These are phyloP conservation scores for Peromyscus eremicus DNA, from an alignment of 2,797 vertebrate genomes.

Conservation along the genomic window DNA sequence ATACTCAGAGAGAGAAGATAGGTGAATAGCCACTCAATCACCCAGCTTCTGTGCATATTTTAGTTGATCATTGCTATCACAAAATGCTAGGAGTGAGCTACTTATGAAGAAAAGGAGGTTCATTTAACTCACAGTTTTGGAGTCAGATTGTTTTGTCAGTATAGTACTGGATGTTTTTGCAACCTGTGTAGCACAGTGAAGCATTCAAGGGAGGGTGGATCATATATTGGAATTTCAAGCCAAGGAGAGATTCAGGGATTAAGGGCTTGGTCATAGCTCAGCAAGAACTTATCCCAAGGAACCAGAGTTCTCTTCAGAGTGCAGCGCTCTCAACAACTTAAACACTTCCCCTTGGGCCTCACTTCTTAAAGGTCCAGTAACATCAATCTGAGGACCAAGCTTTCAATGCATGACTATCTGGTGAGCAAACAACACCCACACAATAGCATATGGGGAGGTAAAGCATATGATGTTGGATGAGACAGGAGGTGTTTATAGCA, in stretches of 20 bases:
- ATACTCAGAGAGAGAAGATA: neutral
- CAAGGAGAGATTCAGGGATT: neutral
- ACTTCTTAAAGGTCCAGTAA: neutral
- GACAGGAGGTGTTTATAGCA: neutral
- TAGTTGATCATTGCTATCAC: neutral
- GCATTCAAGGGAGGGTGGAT: neutral
- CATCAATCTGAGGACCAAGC: neutral
- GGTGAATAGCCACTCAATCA: neutral
- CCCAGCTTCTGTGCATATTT: neutral
- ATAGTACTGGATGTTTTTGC: neutral
- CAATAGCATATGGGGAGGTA: neutral
- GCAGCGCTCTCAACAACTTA: neutral
- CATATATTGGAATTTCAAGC: neutral
- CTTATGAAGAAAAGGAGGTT: neutral
- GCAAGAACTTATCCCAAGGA: neutral
- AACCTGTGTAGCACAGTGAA: neutral
- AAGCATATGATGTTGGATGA: neutral
- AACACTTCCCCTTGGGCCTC: neutral
- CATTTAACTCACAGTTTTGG: neutral
- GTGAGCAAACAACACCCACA: neutral
- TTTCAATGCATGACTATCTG: neutral
- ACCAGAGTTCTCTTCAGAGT: neutral
- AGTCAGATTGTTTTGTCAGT: neutral
- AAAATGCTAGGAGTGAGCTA: neutral
- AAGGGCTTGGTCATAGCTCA: neutral